Percentiles rank a stretch among this genome's conserved stretches.
Conservation (phyloP, 2,113 vertebrate genomes). For the Dolichallabes microphthalmus region DNA sequence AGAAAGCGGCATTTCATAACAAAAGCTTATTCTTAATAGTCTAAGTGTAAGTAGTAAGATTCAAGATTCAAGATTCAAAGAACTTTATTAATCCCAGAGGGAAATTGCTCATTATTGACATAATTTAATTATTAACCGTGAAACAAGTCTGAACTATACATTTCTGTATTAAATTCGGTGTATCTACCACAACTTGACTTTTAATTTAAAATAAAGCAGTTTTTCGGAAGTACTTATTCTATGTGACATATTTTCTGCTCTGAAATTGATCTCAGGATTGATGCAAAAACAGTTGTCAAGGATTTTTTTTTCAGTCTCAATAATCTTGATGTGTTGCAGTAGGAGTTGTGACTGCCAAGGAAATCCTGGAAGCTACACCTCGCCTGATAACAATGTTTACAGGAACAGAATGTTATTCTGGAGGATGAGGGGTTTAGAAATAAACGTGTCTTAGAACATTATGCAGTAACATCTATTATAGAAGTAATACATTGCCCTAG, state of each 20-base stretch:
- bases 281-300: background rate
- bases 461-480: background rate
- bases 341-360: conserved; percentile 24
- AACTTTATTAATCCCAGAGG: no score
- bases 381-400: conserved; percentile 45
- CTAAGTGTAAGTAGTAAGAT: background rate
- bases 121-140: background rate
- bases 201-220: background rate
- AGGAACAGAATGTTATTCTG: conserved; percentile 34
- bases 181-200: background rate
- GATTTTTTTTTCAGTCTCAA: background rate
- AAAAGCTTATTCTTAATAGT: background rate
- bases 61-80: no score
- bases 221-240: background rate
- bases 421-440: background rate
- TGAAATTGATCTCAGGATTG: background rate
- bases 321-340: conserved; percentile 22
- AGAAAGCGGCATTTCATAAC: conserved; percentile 3
- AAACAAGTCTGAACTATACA: background rate
- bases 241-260: background rate
- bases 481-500: background rate
- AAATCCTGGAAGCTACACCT: conserved; percentile 45
- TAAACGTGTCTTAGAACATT: background rate
- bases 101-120: no score
- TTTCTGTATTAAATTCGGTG: background rate